Conservation (phyloP, 2,113 vertebrate species). For the Oryctolagus cuniculus region mOryCun1.1 NC_091440.1:25279501-25280000, state of each 20-base stretch:
- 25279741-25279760: neutral
- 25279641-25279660: rapidly evolving
- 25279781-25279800: too few relatives aligned
- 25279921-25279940: neutral
- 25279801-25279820: neutral
- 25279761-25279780: neutral
- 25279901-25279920: too few relatives aligned
- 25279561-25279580: neutral
- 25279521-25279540: neutral
- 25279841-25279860: neutral
- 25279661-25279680: neutral
- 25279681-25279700: rapidly evolving
- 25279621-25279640: neutral
- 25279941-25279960: neutral
- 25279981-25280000: neutral
- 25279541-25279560: neutral
- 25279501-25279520: neutral
- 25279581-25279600: neutral
- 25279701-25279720: neutral
- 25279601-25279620: neutral
- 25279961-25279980: neutral
- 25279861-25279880: neutral
- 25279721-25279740: neutral
- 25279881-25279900: neutral
- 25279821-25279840: neutral